These are phyloP conservation scores for Drosophila prostipennis DNA, from an alignment of 2,888 invertebrate genomes.

Conservation along the genomic window DNA sequence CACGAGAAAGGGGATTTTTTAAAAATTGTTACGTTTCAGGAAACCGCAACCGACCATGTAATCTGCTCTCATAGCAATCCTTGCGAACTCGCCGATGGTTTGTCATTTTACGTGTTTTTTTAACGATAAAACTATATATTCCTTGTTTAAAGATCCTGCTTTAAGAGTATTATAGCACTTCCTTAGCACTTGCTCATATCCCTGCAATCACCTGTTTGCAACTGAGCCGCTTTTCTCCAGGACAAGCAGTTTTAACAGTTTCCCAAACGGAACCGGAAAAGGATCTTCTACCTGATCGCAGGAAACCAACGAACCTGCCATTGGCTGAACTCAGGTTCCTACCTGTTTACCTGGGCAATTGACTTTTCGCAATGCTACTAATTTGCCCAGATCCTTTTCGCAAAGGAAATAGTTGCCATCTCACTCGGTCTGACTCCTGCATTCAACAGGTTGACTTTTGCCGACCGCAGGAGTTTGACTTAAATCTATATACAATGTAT, in stretches of 20 bases:
- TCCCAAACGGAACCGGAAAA: constrained; percentile 1
- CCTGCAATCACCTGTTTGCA: constrained; percentile 78
- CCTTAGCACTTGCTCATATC: constrained; percentile 58
- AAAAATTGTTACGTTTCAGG: neutral
- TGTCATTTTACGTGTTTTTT: constrained; percentile 54
- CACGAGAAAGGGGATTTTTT: neutral
- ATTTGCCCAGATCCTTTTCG: constrained; percentile 56
- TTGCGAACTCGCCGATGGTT: constrained; percentile 77
- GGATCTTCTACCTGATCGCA: constrained; percentile 33
- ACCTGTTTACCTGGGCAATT: constrained; percentile 60
- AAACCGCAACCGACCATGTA: constrained; percentile 61
- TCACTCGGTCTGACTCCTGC: constrained; percentile 24
- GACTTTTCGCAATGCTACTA: constrained; percentile 72
- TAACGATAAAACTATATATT: neutral
- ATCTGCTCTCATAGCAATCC: constrained; percentile 67
- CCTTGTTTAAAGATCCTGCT: neutral
- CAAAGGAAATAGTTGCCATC: constrained; percentile 46
- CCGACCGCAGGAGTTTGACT: constrained; percentile 77
- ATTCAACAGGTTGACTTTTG: constrained; percentile 73
- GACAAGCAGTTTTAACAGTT: constrained; percentile 61
- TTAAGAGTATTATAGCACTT: neutral
- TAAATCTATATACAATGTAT: constrained; percentile 49
- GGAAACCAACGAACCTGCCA: constrained; percentile 33
- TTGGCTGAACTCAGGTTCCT: constrained; percentile 48
- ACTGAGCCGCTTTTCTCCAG: constrained; percentile 61